These are phyloP conservation scores for Electrophaes corylata DNA, from an alignment of 2,888 invertebrate genomes.

Conservation along the genomic window DNA sequence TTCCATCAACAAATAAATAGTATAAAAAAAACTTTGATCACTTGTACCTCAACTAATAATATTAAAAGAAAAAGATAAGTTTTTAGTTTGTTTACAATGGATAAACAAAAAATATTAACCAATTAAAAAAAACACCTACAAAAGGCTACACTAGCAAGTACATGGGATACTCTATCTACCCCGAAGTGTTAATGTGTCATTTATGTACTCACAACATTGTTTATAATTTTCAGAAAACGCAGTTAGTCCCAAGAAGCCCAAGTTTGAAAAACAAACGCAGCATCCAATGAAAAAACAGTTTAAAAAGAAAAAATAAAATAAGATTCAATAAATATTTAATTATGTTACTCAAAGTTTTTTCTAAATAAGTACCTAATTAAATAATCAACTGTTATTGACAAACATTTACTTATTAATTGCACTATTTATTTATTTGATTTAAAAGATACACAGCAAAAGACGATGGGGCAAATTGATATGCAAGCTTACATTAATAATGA, in stretches of 20 bases:
- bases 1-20: too few species aligned
- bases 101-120: too few species aligned
- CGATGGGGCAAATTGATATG: constrained; percentile 21
- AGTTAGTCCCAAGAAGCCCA: constrained; percentile 59
- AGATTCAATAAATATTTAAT: constrained; percentile 36
- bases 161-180: too few species aligned
- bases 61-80: too few species aligned
- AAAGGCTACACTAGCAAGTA: too few species aligned
- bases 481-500: constrained; percentile 14
- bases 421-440: constrained; percentile 1
- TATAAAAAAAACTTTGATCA: too few species aligned
- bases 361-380: constrained; percentile 4
- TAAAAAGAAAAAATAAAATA: constrained; percentile 63
- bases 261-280: constrained; percentile 66
- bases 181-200: not conserved
- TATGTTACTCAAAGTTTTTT: constrained; percentile 8
- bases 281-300: constrained; percentile 64
- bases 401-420: not conserved
- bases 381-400: constrained; percentile 3
- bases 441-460: constrained; percentile 4
- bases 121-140: too few species aligned
- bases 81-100: too few species aligned
- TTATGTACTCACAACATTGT: not conserved
- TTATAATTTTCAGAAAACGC: constrained; percentile 51
- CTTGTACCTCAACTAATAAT: too few species aligned